Base-by-base conservation (phyloP, 2,797 vertebrate species). In the Cottoperca gobio region DNA sequence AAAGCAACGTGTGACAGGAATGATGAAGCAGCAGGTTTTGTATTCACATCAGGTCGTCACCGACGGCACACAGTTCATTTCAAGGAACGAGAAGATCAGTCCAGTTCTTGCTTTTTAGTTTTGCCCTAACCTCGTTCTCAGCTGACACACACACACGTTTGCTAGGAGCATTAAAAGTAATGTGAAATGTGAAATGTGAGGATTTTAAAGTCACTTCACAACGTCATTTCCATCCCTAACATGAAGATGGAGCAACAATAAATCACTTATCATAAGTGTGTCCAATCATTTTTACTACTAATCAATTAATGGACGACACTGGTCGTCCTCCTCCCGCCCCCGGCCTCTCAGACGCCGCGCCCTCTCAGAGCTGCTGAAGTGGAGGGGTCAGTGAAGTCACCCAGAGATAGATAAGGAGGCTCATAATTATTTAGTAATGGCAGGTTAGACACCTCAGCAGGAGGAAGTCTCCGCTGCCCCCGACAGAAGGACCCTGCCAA, bases 381-480 rank as follows among this genome's bases (percentile, higher is more conserved):
- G 78, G 61, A 37, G 42, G 61, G 78, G 78, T 84, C 70, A 59
- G 69, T 24, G 33, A 60, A 78, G 76, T 65, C 79, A 54, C 40
- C 49, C 45, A 73, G 68, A 78, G 71, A 78, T 13, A 81, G 90
- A 91, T 84, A 88, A 91, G 78, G 79, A 77, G 74, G 70, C 42
- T 88, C 81, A 77, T 89, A 77, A 89, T 90, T 76, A 89, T 81
- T 68, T 26, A 49, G 77, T 71, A 74, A 88, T 65, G 70, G 62
- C 65, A 68, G 76, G 76, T 81, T 72, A 73, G 83, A 81, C 83
- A 60, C 73, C 78, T 84, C 78, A 57, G 73, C 59, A 48, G 82
- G 69, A 81, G 73, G 70, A n/a, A n/a, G 53, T 62, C 43, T 48
- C 31, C 14, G 19, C 71, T 37, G 63, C 65, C 1, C 40, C 43